Evolutionary conservation across 2,113 vertebrate species (phyloP).

Genomic region (Drymodes brunneopygia): DNA sequence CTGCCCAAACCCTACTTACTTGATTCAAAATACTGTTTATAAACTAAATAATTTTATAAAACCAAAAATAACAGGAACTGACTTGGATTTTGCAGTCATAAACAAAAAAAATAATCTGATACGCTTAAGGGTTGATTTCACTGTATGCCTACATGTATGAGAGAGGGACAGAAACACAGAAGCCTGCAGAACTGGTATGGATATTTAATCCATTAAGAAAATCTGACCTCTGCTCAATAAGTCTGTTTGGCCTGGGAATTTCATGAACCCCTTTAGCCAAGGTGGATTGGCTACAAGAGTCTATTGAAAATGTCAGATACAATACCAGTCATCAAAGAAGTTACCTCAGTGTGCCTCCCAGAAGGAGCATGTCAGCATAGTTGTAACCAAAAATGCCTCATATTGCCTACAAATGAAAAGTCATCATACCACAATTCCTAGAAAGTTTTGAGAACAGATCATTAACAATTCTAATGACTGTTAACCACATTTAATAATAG

Average conservation of each 20-base stretch:
- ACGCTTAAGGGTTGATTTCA: background rate
- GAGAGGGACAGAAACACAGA: background rate
- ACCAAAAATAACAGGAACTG: background rate
- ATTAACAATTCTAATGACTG: background rate
- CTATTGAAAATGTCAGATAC: background rate
- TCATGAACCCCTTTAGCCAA: background rate
- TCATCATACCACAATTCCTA: background rate
- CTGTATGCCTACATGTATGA: background rate
- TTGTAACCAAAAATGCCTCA: background rate
- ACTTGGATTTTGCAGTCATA: background rate
- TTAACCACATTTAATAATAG: background rate
- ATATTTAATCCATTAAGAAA: background rate
- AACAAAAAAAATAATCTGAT: background rate
- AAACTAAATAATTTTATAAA: background rate
- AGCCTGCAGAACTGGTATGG: background rate
- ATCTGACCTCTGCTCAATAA: constrained; percentile 9
- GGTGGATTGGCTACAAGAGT: background rate
- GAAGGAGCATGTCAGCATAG: background rate
- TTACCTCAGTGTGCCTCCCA: background rate
- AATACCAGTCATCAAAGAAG: background rate
- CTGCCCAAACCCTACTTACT: background rate
- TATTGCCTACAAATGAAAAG: background rate
- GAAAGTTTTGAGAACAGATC: background rate
- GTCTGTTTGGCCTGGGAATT: background rate
- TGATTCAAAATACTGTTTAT: background rate